Percentiles rank a stretch among this genome's conserved stretches.
These are phyloP conservation scores for Maconellicoccus hirsutus DNA, from an alignment of 1,140 invertebrate genomes.

Conservation along the genomic window DNA sequence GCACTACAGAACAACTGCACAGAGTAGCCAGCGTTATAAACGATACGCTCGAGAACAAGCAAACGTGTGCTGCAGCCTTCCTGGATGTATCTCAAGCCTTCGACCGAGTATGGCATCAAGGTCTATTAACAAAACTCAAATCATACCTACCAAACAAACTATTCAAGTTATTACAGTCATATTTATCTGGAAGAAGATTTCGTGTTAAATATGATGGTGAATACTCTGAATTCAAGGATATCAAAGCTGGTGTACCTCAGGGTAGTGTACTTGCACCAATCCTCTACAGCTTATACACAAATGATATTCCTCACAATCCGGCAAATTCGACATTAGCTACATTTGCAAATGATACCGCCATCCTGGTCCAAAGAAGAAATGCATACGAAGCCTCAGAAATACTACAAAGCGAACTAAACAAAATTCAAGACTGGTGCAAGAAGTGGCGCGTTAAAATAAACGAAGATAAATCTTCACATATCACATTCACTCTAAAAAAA, in stretches of 20 bases:
- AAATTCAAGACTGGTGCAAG: constrained; percentile 29
- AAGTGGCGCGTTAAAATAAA: constrained; percentile 32
- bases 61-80: constrained; percentile 28
- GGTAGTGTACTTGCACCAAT: constrained; percentile 19
- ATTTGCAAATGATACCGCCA: constrained; percentile 33
- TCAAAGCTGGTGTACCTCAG: constrained; percentile 23
- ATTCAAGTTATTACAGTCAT: constrained; percentile 12
- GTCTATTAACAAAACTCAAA: constrained; percentile 26
- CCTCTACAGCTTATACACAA: constrained; percentile 6
- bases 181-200: constrained; percentile 18
- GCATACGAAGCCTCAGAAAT: constrained; percentile 26
- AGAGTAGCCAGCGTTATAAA: constrained; percentile 25
- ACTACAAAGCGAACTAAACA: constrained; percentile 29
- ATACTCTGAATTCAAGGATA: constrained; percentile 10
- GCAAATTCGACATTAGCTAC: constrained; percentile 21
- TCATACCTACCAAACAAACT: background rate
- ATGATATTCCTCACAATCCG: background rate
- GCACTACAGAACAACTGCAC: constrained; percentile 32
- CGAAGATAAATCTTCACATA: constrained; percentile 27
- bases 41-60: constrained; percentile 26
- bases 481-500: constrained; percentile 20
- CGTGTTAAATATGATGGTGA: constrained; percentile 11
- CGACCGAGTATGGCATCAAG: constrained; percentile 34
- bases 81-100: constrained; percentile 30
- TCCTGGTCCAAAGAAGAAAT: constrained; percentile 26